A percentile compares a stretch with the other conserved stretches of the same genome.
Evolutionary conservation across 1,140 invertebrate species (phyloP).

Genomic region (Triops longicaudatus): DNA sequence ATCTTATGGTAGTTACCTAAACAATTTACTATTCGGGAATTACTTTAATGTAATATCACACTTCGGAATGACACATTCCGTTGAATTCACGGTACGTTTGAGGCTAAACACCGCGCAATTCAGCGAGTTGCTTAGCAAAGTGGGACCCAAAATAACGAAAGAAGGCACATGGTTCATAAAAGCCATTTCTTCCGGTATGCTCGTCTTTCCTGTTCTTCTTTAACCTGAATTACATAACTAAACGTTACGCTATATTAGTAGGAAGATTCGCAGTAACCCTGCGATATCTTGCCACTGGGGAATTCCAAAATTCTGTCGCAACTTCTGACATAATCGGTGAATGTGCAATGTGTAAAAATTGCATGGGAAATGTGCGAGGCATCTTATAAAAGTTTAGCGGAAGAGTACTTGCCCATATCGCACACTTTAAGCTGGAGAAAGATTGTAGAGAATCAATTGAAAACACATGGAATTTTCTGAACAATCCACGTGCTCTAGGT

Average conservation of each 20-base stretch:
- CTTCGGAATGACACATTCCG: not conserved
- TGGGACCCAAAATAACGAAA: not conserved
- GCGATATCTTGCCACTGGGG: slow-evolving; percentile 26
- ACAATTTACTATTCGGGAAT: too few relatives aligned
- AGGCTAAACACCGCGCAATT: not conserved
- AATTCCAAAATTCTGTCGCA: slow-evolving; percentile 17
- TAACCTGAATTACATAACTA: not conserved
- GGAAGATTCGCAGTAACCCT: slow-evolving; percentile 14
- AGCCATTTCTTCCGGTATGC: not conserved
- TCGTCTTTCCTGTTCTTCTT: not conserved
- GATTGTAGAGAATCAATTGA: slow-evolving; percentile 30
- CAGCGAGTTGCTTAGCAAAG: not conserved
- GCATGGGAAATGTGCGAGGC: slow-evolving; percentile 20
- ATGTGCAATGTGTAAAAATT: slow-evolving; percentile 11
- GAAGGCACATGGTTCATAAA: not conserved
- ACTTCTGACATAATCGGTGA: not conserved
- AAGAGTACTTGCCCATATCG: slow-evolving; percentile 30
- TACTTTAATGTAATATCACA: not conserved
- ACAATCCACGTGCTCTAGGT: slow-evolving; percentile 32
- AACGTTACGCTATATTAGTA: not conserved
- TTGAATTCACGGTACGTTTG: not conserved
- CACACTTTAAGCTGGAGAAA: slow-evolving; percentile 31
- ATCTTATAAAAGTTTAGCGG: slow-evolving; percentile 24
- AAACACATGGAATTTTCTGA: slow-evolving; percentile 32
- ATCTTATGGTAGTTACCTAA: too few relatives aligned